Percentiles rank a stretch among this genome's conserved stretches.
phyloP scores from a whole-genome alignment of 2,113 vertebrate species.

The Thinocorus orbignyianus region DNA sequence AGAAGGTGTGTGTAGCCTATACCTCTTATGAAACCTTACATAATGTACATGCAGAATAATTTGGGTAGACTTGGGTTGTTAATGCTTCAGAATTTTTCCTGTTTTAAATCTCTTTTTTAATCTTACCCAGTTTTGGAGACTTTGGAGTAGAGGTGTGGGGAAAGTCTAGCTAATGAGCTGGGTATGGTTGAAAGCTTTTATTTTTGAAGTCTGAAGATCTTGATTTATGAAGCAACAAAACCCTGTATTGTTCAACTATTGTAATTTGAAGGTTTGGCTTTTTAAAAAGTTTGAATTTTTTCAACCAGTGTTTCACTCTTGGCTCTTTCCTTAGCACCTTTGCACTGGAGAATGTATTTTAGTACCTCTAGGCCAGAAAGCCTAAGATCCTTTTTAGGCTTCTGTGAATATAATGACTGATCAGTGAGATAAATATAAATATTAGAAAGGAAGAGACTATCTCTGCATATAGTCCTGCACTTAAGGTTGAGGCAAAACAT shows the following conservation, averaged over 20 bases:
- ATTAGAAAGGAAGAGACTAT: not conserved
- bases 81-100: not conserved
- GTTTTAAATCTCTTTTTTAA: not conserved
- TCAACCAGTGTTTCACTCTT: not conserved
- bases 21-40: not conserved
- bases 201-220: not conserved
- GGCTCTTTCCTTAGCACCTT: not conserved
- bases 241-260: not conserved
- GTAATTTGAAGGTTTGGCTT: not conserved
- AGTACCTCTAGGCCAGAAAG: not conserved
- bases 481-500: not conserved
- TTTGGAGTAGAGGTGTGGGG: not conserved
- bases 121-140: not conserved
- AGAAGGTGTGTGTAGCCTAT: fast-evolving
- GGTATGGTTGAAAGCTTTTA: not conserved
- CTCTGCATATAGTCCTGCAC: not conserved
- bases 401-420: not conserved
- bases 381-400: not conserved
- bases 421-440: not conserved
- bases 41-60: not conserved
- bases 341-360: not conserved
- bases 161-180: not conserved
- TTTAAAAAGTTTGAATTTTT: not conserved
- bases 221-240: not conserved
- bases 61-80: not conserved